These are phyloP conservation scores for Grammomys dolichurus DNA, from an alignment of 2,113 vertebrate species.

Conservation along the genomic window DNA sequence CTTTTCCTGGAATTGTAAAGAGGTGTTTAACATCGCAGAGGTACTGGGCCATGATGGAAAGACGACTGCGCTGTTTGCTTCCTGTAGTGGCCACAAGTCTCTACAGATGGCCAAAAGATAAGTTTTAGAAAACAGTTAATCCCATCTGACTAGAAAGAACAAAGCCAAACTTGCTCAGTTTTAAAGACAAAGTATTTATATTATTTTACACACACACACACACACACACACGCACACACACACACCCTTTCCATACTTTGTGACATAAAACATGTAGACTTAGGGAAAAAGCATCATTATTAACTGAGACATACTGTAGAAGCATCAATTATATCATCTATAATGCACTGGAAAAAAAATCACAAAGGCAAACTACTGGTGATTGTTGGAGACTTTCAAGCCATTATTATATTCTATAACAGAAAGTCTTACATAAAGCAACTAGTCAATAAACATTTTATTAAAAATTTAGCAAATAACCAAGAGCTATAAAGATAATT, in stretches of 20 bases:
- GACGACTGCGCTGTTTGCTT: slow-evolving; percentile 92
- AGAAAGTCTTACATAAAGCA: background rate
- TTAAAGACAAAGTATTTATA: background rate
- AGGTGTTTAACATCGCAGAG: slow-evolving; percentile 92
- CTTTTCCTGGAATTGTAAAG: slow-evolving; percentile 94
- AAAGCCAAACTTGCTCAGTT: background rate
- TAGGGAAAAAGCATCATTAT: background rate
- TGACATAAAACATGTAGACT: background rate
- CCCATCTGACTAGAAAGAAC: background rate
- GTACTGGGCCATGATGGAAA: slow-evolving; percentile 97
- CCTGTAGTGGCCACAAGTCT: slow-evolving; percentile 92
- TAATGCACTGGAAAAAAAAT: background rate
- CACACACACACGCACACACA: background rate
- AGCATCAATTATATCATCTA: background rate
- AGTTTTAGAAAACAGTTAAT: background rate
- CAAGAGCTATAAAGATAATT: slow-evolving; percentile 2
- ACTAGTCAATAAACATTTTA: background rate
- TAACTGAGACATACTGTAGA: background rate
- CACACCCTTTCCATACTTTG: background rate
- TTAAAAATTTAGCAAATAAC: slow-evolving; percentile 19
- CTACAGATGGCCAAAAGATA: slow-evolving; percentile 82
- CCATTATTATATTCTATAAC: background rate
- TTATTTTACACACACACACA: background rate
- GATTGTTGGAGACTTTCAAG: background rate
- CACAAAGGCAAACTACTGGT: background rate